These are phyloP conservation scores for Ophion ventricosus DNA, from an alignment of 2,888 invertebrate genomes.

Conservation along the genomic window DNA sequence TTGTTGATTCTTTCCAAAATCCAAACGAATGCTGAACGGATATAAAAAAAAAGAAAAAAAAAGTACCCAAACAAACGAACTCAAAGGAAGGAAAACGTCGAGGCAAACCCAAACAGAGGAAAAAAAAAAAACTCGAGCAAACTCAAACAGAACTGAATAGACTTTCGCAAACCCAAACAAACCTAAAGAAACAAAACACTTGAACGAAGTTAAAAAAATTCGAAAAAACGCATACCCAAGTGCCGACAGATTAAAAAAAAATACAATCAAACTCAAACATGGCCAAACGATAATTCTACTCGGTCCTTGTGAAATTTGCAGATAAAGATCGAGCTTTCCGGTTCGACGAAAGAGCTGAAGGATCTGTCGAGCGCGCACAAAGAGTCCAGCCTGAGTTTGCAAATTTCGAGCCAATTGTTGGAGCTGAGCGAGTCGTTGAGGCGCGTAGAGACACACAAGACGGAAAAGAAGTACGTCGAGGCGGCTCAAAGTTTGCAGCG, in stretches of 20 bases:
- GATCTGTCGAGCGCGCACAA: slow-evolving; percentile 85
- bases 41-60: too few relatives aligned
- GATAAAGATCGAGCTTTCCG: slow-evolving; percentile 86
- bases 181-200: too few relatives aligned
- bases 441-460: slow-evolving; percentile 78
- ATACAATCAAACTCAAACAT: background rate
- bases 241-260: background rate
- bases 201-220: too few relatives aligned
- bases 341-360: slow-evolving; percentile 86
- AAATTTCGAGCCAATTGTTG: slow-evolving; percentile 83
- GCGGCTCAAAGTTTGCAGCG: slow-evolving; percentile 85
- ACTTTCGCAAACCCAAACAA: too few relatives aligned
- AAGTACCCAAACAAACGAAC: too few relatives aligned
- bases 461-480: slow-evolving; percentile 79
- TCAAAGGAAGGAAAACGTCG: too few relatives aligned
- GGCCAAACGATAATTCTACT: background rate
- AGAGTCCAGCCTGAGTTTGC: slow-evolving; percentile 85
- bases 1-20: too few relatives aligned
- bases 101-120: too few relatives aligned
- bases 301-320: slow-evolving; percentile 59
- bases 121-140: too few relatives aligned
- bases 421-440: slow-evolving; percentile 81
- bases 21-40: too few relatives aligned
- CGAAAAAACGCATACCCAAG: too few relatives aligned
- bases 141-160: too few relatives aligned